Evolutionary conservation across 2,888 invertebrate species (phyloP).

Genomic region (Tachina fera): DNA sequence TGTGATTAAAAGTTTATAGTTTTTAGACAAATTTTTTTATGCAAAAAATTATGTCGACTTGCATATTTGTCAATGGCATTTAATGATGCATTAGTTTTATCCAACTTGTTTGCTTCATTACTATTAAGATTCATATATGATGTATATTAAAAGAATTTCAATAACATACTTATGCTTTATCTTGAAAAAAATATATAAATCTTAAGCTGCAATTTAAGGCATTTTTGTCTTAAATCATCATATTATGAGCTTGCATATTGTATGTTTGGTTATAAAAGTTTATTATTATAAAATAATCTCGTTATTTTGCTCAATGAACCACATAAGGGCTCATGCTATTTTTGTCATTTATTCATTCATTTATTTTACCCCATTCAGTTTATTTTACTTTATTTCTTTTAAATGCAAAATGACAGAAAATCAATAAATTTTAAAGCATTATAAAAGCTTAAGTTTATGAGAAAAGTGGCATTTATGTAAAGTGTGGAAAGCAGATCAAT

Average conservation of each 20-base stretch:
- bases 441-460: neutral
- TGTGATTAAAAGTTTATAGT: too few relatives aligned
- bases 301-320: constrained; percentile 63
- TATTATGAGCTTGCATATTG: neutral
- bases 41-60: too few relatives aligned
- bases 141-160: neutral
- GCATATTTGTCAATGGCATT: neutral
- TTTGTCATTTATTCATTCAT: constrained; percentile 35
- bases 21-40: too few relatives aligned
- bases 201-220: neutral
- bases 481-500: neutral
- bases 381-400: constrained; percentile 3
- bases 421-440: constrained; percentile 10
- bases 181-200: neutral
- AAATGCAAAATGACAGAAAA: neutral
- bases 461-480: neutral
- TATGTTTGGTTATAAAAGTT: neutral
- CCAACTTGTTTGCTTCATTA: neutral
- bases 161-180: neutral
- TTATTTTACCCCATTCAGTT: neutral
- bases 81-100: neutral
- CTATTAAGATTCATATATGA: neutral
- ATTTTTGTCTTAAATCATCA: neutral
- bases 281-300: constrained; percentile 61
- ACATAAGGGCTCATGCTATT: constrained; percentile 40